Evolutionary conservation across 2,113 vertebrate genomes (phyloP).

Genomic region (Bos taurus): ARS-UCD2.0 NC_037337.1:23591001-23591500

Average conservation of each 20-base stretch:
- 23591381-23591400: not conserved
- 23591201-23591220: not conserved
- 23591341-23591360: not conserved
- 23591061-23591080: not conserved
- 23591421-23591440: not conserved
- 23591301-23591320: not conserved
- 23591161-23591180: not conserved
- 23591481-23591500: not conserved
- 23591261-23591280: not conserved
- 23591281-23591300: not conserved
- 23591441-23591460: too few species aligned
- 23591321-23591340: not conserved
- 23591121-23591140: not conserved
- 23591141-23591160: not conserved
- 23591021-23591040: not conserved
- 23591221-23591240: not conserved
- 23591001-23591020: not conserved
- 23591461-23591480: not conserved
- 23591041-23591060: rapidly evolving
- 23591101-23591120: not conserved
- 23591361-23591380: not conserved
- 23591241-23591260: not conserved
- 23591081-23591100: not conserved
- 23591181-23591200: not conserved
- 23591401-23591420: not conserved